Evolutionary conservation across 2,888 invertebrate genomes (phyloP), one percentile per base, ranked within the genome.

Genomic region (Sthenelais limicola): DNA sequence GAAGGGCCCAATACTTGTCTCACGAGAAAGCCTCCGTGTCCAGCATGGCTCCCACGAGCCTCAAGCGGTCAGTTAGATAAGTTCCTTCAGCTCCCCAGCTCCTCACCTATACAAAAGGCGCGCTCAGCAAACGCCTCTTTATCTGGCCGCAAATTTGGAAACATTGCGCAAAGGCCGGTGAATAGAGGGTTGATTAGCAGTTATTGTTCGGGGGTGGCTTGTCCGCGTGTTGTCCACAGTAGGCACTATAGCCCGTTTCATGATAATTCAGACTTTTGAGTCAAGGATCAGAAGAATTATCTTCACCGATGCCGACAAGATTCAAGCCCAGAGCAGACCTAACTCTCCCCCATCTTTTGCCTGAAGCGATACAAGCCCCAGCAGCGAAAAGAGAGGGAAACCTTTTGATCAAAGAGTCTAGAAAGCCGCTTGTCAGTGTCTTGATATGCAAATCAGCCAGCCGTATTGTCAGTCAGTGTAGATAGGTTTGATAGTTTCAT

Each of bases 381-480:
- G n/a, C n/a, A n/a, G n/a, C n/a, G n/a, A n/a, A n/a, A n/a, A n/a
- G n/a, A n/a, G n/a, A n/a, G n/a, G n/a, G n/a, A n/a, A n/a, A n/a
- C n/a, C n/a, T n/a, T n/a, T n/a, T n/a, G n/a, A n/a, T n/a, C n/a
- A n/a, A n/a, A n/a, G n/a, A n/a, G n/a, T n/a, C n/a, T n/a, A 62
- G 24, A 38, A 21, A 43, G 35, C 33, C n/a, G 38, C 62, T 62
- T 62, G 35, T 38, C 62, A 35, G 21, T 28, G 62, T 62, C 62
- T 62, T 35, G 62, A 62, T 62, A 62, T 62, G 62, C 62, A 62
- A 62, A 62, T 62, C 24, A 58, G 5, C 38, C 62, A 56, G 62
- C 38, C 35, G 35, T 43, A 35, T 62, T 62, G 35, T 62, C 62
- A 21, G 26, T 62, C 38, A 26, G 35, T 43, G 35, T 62, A 62